Conservation (phyloP, 2,113 vertebrate species). For the Anser cygnoides region DNA sequence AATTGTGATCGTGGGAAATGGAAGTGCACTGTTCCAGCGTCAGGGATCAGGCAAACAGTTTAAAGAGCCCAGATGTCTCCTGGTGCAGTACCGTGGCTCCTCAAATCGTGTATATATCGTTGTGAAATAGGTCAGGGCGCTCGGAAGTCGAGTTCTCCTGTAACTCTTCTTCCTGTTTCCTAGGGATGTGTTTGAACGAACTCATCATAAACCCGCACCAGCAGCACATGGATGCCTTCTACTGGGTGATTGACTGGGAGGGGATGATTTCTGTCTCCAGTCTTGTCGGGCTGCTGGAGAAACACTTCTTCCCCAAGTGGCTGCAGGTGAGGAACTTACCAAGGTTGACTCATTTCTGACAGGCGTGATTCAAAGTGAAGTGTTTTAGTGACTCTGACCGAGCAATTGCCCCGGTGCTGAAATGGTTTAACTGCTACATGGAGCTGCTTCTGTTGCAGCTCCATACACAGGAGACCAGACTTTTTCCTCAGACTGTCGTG, state of each 20-base stretch:
- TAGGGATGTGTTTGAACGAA: constrained; percentile 92
- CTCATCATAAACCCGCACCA: constrained; percentile 96
- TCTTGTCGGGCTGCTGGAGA: constrained; percentile 92
- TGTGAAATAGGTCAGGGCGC: neutral
- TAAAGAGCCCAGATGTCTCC: neutral
- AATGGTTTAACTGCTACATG: neutral
- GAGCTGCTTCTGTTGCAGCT: neutral
- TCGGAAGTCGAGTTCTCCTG: neutral
- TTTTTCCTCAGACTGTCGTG: neutral
- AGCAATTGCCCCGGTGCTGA: neutral
- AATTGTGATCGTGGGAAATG: neutral
- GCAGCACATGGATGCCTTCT: constrained; percentile 96
- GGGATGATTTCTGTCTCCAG: constrained; percentile 96
- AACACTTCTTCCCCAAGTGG: constrained; percentile 98
- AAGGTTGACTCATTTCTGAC: neutral
- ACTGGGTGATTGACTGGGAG: constrained; percentile 98
- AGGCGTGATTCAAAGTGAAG: neutral
- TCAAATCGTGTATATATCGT: rapidly evolving
- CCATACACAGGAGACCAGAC: rapidly evolving
- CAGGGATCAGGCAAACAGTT: neutral
- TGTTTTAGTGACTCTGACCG: neutral
- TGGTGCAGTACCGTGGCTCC: rapidly evolving
- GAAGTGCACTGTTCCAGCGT: neutral
- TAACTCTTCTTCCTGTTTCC: neutral
- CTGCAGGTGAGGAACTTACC: constrained; percentile 82